Evolutionary conservation across 2,888 invertebrate species (phyloP).

Genomic region (Steinernema scapterisci): DNA sequence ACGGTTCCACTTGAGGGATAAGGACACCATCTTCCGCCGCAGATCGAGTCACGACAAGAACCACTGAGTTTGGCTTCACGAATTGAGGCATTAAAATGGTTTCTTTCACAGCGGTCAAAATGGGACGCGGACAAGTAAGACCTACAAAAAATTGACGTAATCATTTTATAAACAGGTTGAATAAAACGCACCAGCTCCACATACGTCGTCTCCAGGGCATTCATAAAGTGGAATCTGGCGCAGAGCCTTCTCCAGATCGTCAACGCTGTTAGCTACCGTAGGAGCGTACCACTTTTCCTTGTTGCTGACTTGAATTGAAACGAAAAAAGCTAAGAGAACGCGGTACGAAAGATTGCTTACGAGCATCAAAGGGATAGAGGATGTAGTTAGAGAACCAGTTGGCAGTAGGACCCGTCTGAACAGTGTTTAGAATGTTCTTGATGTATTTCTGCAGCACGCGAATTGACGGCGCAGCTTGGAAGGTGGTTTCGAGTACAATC

Average conservation of each 20-base stretch:
- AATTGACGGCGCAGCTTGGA: conserved; percentile 50
- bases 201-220: conserved; percentile 38
- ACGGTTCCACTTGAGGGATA: conserved; percentile 39
- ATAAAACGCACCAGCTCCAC: conserved; percentile 18
- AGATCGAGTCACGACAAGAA: conserved; percentile 55
- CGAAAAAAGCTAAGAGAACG: too few species aligned
- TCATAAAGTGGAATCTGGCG: conserved; percentile 23
- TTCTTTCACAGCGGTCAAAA: conserved; percentile 45
- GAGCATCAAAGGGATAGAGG: conserved; percentile 58
- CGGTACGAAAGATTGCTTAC: conserved; percentile 46
- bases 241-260: conserved; percentile 50
- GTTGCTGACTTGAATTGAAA: conserved; percentile 50
- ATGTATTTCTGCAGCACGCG: conserved; percentile 43
- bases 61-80: conserved; percentile 50
- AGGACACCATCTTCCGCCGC: conserved; percentile 52
- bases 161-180: too few species aligned
- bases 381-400: conserved; percentile 57
- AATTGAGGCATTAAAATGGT: conserved; percentile 40
- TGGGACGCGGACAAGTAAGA: conserved; percentile 55
- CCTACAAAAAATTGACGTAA: neutral
- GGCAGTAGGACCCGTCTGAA: conserved; percentile 33
- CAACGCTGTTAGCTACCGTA: conserved; percentile 40
- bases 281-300: conserved; percentile 48
- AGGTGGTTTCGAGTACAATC: conserved; percentile 55
- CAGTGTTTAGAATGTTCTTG: neutral